Percentiles rank a stretch among this genome's conserved stretches.
Evolutionary conservation across 1,140 invertebrate genomes (phyloP).

Genomic region (Drosophila prosaltans): DNA sequence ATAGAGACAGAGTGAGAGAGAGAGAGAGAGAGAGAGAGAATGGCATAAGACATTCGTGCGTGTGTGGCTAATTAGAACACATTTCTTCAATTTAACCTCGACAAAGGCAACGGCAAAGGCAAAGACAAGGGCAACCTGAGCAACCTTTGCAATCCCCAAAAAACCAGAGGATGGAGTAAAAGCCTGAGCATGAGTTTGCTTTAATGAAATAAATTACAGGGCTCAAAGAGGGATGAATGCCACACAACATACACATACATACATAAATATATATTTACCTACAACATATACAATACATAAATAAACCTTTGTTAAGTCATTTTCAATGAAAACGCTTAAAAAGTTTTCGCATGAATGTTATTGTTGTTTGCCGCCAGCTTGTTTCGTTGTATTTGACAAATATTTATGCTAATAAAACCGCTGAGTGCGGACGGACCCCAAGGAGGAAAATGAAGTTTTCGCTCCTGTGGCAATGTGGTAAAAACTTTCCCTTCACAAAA

Average conservation of each 20-base stretch:
- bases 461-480: constrained; percentile 32
- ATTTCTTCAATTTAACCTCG: constrained; percentile 79
- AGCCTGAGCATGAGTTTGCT: constrained; percentile 47
- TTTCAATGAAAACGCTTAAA: constrained; percentile 70
- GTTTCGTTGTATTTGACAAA: constrained; percentile 67
- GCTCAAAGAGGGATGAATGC: background rate
- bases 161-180: constrained; percentile 10
- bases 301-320: constrained; percentile 64
- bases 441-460: constrained; percentile 31
- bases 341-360: constrained; percentile 74
- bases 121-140: constrained; percentile 28
- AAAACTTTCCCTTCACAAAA: constrained; percentile 28
- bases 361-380: constrained; percentile 32
- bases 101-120: constrained; percentile 35
- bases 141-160: constrained; percentile 20
- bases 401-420: constrained; percentile 78
- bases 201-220: constrained; percentile 67
- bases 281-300: constrained; percentile 18
- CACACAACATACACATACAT: constrained; percentile 1
- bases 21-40: background rate
- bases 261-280: constrained; percentile 24
- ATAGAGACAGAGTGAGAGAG: background rate
- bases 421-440: constrained; percentile 11
- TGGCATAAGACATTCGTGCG: constrained; percentile 46
- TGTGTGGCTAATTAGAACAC: constrained; percentile 75